Conservation (phyloP, 1,140 invertebrate species). For the Gyrodactylus bullatarudis region DNA sequence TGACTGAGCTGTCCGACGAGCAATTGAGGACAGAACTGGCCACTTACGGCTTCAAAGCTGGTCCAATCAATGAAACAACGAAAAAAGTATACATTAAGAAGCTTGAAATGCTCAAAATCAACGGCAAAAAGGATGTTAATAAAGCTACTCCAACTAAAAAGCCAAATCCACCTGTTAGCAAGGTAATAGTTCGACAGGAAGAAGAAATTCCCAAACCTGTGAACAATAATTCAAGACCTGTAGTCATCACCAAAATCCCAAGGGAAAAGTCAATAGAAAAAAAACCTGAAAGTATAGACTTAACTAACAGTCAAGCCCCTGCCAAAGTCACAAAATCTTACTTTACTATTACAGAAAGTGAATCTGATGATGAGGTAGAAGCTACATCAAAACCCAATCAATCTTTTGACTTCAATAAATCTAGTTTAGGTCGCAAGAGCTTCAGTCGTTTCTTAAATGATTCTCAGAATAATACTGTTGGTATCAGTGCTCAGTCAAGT, state of each 20-base stretch:
- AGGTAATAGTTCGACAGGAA: too few species aligned
- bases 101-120: slow-evolving; percentile 9
- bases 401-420: not conserved
- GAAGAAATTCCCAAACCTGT: not conserved
- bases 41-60: slow-evolving; percentile 9
- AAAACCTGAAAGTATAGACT: too few species aligned
- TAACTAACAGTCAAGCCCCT: not conserved
- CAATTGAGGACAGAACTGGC: slow-evolving; percentile 11
- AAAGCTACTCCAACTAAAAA: not conserved
- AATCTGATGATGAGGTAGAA: not conserved
- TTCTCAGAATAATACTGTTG: not conserved
- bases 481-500: not conserved
- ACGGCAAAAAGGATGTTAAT: not conserved
- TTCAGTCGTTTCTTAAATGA: not conserved
- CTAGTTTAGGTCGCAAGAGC: not conserved
- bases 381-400: not conserved
- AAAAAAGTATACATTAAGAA: slow-evolving; percentile 13
- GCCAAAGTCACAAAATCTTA: not conserved
- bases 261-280: not conserved
- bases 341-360: not conserved
- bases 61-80: slow-evolving; percentile 12
- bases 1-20: slow-evolving; percentile 11
- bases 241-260: too few species aligned
- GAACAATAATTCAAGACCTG: not conserved
- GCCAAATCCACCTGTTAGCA: too few species aligned